These are phyloP conservation scores for Typhlomys cinereus DNA, from an alignment of 2,113 vertebrate species.

Conservation along the genomic window DNA sequence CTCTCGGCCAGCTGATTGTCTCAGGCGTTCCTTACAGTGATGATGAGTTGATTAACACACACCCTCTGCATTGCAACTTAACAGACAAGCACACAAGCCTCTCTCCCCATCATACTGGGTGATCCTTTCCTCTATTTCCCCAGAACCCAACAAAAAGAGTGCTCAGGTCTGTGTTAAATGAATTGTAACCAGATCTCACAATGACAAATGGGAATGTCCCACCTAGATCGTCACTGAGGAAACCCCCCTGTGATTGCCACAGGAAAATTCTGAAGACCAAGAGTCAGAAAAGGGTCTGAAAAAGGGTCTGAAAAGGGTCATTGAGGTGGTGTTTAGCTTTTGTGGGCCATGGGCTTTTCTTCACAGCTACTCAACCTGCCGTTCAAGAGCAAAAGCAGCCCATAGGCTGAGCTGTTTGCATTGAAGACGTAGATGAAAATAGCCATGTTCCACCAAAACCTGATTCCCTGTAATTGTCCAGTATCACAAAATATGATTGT, in stretches of 20 bases:
- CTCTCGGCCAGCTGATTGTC: not conserved
- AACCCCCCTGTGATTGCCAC: not conserved
- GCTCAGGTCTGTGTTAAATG: not conserved
- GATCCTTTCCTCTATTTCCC: not conserved
- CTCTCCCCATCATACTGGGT: not conserved
- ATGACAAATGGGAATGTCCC: not conserved
- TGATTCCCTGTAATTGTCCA: not conserved
- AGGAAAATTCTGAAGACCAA: not conserved
- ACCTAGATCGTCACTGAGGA: not conserved
- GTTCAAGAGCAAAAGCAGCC: too few species aligned
- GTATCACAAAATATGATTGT: not conserved
- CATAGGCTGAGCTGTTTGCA: fast-evolving
- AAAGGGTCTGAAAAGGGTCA: not conserved
- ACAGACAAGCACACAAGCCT: not conserved
- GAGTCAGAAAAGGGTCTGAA: not conserved
- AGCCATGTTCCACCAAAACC: not conserved
- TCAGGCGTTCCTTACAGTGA: not conserved
- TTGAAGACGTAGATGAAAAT: not conserved
- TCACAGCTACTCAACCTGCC: not conserved
- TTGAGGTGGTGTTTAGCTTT: not conserved
- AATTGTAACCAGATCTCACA: not conserved
- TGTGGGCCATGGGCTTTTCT: not conserved
- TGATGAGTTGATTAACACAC: not conserved
- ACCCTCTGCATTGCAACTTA: not conserved
- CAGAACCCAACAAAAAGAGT: not conserved